Evolutionary conservation across 1,140 invertebrate species (phyloP), one percentile per base, ranked within the genome.

Genomic region (Temnothorax nylanderi): DNA sequence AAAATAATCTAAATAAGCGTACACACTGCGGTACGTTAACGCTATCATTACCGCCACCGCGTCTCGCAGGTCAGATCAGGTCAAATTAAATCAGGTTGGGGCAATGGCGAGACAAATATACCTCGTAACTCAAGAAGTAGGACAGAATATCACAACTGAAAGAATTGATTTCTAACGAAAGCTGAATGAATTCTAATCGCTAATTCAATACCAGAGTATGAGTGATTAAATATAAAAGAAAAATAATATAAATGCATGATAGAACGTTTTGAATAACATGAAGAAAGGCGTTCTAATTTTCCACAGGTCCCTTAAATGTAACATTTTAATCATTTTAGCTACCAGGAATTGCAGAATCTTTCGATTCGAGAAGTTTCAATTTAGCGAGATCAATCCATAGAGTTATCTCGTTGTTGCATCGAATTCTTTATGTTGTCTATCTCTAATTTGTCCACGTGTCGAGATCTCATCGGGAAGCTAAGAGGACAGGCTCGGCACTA

Each of bases 1-100:
- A 87, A 89, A 49, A 49, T 78, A 86, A 86, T 80, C 37, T 54
- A 78, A 26, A 81, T 78, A 56, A 85, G 58, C 44, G 74, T 60
- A 44, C 26, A 26, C 26, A 65, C 44, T n/a, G 51, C 51, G 54
- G 6, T 47, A 69, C 37, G 18, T 82, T 34, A 60, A 82, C 21
- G 41, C 32, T n/a, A 65, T 21, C 37, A 47, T 41, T 44, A 41
- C 18, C 67, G 54, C 80, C 32, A 41, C 18, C 67, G 54, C 80
- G 54, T 74, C 54, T 62, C 67, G 41, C 69, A 51, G 67, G 18
- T 62, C 49, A 44, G 37, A 80, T 80, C 37, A 81, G 78, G n/a
- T 65, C 76, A 65, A 51, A 13, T 51, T 49, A 10, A 34, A 51
- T 34, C 47, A 76, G 62, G 37, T 21, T 44, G 34, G 5, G 11